Base-by-base conservation (phyloP, 2,797 vertebrate species). In the Cirrhinus mrigala region DNA sequence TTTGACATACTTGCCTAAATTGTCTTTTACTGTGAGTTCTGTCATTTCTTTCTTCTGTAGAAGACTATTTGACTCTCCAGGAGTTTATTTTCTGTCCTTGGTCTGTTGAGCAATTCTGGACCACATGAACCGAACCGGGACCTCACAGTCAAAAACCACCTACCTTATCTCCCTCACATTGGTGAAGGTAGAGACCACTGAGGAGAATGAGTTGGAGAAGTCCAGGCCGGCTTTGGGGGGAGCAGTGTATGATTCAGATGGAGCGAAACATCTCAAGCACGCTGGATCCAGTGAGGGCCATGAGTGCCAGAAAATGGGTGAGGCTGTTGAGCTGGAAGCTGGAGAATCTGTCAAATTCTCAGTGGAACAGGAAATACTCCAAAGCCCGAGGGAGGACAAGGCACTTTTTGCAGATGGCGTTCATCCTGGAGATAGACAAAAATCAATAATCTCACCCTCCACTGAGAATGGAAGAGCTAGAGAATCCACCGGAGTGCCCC, bases 91-190 rank as follows among this genome's bases (percentile, higher is more conserved):
- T 87, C 86, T 80, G 87, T 90, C 87, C 84, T 87, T 80, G 83
- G 90, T 90, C 89, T 87, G 92, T 90, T 92, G 64, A 90, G 89
- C 90, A 87, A 94, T 95, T 93, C 90, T 87, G 94, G 96, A 95
- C 93, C 96, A 93, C 97, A 98, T 97, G 97, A 97, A 96, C 92
- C 96, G 95, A 94, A 94, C 94, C 89, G 96, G 96, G 91, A 89
- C 96, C 88, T 95, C 97, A 93, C 97, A 98, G 94, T 97, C 97
- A 91, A 96, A 97, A 94, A 99, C 97, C 92, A 99, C 97, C 96
- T 99, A 98, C 96, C 97, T 98, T 95, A 99, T 99, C 94, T 99
- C 97, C 91, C 96, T 98, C 91, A 99, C 97, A 89, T 96, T 98
- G 89, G 97, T 98, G 90, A 99, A 98, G 95, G 96, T 98, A 92